Conservation (phyloP, 2,113 vertebrate species). For the Sarotherodon lohbergeri region DNA sequence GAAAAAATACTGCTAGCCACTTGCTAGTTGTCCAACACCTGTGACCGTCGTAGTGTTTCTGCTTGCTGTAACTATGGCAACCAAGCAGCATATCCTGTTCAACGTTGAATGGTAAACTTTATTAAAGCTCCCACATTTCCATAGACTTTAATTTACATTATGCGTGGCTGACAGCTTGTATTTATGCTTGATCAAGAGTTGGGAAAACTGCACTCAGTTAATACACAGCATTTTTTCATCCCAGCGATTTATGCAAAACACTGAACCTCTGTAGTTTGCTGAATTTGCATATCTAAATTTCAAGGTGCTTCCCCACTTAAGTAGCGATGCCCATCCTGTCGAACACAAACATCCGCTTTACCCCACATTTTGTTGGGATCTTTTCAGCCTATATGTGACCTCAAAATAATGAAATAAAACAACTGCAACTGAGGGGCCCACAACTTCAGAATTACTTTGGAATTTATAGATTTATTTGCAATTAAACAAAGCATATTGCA, state of each 20-base stretch:
- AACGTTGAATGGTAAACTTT: neutral
- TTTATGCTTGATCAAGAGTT: neutral
- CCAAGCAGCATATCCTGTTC: neutral
- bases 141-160: neutral
- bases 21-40: neutral
- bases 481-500: neutral
- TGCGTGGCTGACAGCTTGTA: neutral
- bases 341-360: neutral
- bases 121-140: neutral
- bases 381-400: neutral
- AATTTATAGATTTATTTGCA: constrained; percentile 25
- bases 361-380: neutral
- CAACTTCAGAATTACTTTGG: neutral
- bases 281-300: neutral
- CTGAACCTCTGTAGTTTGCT: rapidly evolving
- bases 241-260: neutral
- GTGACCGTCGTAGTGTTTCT: neutral
- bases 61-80: constrained; percentile 24
- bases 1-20: neutral
- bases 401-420: neutral
- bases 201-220: neutral
- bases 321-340: neutral
- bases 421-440: neutral
- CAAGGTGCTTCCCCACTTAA: rapidly evolving
- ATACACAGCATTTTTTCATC: neutral